These are phyloP conservation scores for Bellardia bayeri DNA, from an alignment of 2,888 invertebrate genomes.

Conservation along the genomic window DNA sequence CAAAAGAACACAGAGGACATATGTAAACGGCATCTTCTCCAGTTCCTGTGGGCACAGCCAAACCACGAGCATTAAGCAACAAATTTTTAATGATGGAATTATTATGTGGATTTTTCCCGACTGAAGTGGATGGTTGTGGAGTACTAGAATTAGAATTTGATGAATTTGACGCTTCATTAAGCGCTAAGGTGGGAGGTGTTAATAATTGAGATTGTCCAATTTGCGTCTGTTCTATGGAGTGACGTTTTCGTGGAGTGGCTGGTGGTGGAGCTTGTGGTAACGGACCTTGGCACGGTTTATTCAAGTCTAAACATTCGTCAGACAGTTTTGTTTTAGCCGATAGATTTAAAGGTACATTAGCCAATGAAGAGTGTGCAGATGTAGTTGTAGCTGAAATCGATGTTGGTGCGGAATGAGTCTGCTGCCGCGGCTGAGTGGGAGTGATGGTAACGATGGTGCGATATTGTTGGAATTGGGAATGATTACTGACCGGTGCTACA, in stretches of 20 bases:
- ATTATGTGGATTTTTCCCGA: constrained; percentile 85
- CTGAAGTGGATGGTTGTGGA: constrained; percentile 53
- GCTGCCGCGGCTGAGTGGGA: constrained; percentile 37
- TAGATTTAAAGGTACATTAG: constrained; percentile 72
- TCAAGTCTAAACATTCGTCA: constrained; percentile 56
- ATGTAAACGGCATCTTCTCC: constrained; percentile 88
- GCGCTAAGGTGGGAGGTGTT: constrained; percentile 1
- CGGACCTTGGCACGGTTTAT: constrained; percentile 82
- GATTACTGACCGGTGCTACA: constrained; percentile 28
- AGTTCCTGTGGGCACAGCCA: constrained; percentile 85
- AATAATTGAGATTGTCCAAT: constrained; percentile 31
- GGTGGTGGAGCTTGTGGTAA: constrained; percentile 60
- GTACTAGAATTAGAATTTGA: constrained; percentile 66
- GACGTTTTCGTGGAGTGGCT: constrained; percentile 76
- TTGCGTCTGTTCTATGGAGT: constrained; percentile 75
- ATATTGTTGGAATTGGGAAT: constrained; percentile 48
- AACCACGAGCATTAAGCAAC: constrained; percentile 88
- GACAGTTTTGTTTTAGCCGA: constrained; percentile 64
- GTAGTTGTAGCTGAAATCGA: not conserved
- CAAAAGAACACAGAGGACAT: constrained; percentile 91
- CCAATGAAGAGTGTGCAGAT: constrained; percentile 54
- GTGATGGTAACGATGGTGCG: constrained; percentile 59
- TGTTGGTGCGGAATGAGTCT: constrained; percentile 34
- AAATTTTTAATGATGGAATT: constrained; percentile 91
- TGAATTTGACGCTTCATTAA: constrained; percentile 72